Conservation (phyloP, 2,888 invertebrate species). For the Polyploca ridens region DNA sequence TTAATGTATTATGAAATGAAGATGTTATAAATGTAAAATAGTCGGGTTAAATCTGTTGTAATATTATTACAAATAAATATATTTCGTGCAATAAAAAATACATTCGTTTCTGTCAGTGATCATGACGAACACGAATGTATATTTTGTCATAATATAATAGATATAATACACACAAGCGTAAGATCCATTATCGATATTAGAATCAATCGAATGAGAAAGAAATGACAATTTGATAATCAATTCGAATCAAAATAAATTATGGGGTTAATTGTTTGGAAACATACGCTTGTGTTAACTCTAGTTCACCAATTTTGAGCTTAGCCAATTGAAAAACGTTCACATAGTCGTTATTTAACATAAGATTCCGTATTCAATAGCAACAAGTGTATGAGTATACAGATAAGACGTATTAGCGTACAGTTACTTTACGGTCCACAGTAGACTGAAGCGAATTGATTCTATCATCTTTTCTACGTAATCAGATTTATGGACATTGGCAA, state of each 20-base stretch:
- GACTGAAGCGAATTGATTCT: too few relatives aligned
- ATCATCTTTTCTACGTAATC: too few relatives aligned
- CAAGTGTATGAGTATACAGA: too few relatives aligned
- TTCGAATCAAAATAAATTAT: neutral
- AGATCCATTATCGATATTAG: neutral
- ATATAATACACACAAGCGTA: slow-evolving; percentile 3
- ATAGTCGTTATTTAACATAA: too few relatives aligned
- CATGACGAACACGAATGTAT: neutral
- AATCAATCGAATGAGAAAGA: neutral
- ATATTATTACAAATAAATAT: neutral
- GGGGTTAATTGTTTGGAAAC: neutral
- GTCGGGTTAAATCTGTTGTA: slow-evolving; percentile 30
- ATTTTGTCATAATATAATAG: neutral
- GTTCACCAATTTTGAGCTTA: neutral
- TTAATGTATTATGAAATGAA: slow-evolving; percentile 22
- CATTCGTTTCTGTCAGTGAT: neutral
- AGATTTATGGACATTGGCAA: too few relatives aligned
- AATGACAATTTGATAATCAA: neutral
- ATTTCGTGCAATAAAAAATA: neutral
- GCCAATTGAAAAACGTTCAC: slow-evolving; percentile 21
- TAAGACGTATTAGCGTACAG: too few relatives aligned
- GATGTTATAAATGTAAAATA: slow-evolving; percentile 29
- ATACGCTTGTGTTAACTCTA: neutral
- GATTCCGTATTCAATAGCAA: too few relatives aligned
- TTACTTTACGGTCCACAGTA: too few relatives aligned